These are phyloP conservation scores for Torymus auratus DNA, from an alignment of 2,888 invertebrate species.

Conservation along the genomic window DNA sequence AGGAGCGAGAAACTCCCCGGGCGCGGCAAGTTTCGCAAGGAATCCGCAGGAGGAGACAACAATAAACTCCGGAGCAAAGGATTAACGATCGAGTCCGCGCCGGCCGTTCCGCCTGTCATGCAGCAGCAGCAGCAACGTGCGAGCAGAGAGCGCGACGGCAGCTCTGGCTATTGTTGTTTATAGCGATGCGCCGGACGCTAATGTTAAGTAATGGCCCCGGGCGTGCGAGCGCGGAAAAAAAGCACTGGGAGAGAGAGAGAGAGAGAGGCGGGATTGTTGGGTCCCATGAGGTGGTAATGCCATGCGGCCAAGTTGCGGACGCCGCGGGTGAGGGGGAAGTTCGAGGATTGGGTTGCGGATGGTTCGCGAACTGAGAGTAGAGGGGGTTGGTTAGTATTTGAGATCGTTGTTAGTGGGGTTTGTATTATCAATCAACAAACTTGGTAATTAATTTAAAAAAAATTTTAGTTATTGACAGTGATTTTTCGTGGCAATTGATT, in stretches of 20 bases:
- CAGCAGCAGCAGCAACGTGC: neutral
- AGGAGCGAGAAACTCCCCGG: slow-evolving; percentile 5
- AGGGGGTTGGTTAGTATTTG: no score
- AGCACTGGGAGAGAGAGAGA: neutral
- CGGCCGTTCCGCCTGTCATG: no score
- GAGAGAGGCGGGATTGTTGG: neutral
- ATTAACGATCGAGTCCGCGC: slow-evolving; percentile 45
- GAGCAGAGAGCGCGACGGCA: neutral
- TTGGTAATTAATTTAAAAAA: no score
- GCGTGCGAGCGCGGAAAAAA: neutral
- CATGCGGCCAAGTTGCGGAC: no score
- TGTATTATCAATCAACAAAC: no score
- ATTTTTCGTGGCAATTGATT: no score
- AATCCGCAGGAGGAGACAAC: slow-evolving; percentile 14
- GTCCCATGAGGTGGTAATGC: no score
- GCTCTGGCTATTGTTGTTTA: slow-evolving; percentile 50
- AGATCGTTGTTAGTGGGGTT: no score
- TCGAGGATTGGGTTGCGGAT: no score
- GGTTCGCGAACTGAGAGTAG: no score
- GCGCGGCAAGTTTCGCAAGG: slow-evolving; percentile 34
- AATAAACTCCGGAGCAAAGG: slow-evolving; percentile 47
- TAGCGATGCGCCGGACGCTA: slow-evolving; percentile 35
- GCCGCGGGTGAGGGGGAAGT: no score
- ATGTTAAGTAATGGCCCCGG: slow-evolving; percentile 50
- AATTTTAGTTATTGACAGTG: no score